phyloP scores from a whole-genome alignment of 2,888 invertebrate genomes.

The Meandrusa payeni region DNA sequence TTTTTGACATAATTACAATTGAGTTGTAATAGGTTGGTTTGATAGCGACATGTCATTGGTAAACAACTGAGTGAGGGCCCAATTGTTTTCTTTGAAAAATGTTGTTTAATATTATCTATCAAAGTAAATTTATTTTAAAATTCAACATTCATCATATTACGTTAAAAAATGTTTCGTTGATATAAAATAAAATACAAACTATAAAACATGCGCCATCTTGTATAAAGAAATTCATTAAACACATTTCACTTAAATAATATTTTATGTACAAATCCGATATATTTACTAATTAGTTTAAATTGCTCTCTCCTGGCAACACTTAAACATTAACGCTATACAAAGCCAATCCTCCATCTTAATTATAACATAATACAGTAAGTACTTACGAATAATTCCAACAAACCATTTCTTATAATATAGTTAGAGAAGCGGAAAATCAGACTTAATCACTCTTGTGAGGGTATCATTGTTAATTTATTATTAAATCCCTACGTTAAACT shows the following conservation, averaged over 20 bases:
- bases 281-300: neutral
- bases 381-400: slow-evolving; percentile 10
- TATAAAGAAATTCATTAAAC: neutral
- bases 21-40: no score
- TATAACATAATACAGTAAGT: slow-evolving; percentile 11
- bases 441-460: slow-evolving; percentile 9
- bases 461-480: slow-evolving; percentile 12
- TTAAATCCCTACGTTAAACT: slow-evolving; percentile 1
- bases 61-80: no score
- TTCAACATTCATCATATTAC: no score
- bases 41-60: no score
- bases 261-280: slow-evolving; percentile 15
- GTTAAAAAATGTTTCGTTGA: no score
- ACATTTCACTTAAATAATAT: neutral
- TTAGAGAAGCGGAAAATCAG: slow-evolving; percentile 22
- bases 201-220: no score
- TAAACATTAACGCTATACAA: slow-evolving; percentile 1
- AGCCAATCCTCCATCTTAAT: neutral
- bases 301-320: slow-evolving; percentile 11
- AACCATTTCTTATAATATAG: slow-evolving; percentile 2
- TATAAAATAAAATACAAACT: no score
- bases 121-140: no score
- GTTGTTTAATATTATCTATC: no score
- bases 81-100: no score
- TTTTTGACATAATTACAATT: no score